Percentiles rank a stretch among this genome's conserved stretches.
phyloP scores from a whole-genome alignment of 2,113 vertebrate genomes.

The Dicaeum eximium region DNA sequence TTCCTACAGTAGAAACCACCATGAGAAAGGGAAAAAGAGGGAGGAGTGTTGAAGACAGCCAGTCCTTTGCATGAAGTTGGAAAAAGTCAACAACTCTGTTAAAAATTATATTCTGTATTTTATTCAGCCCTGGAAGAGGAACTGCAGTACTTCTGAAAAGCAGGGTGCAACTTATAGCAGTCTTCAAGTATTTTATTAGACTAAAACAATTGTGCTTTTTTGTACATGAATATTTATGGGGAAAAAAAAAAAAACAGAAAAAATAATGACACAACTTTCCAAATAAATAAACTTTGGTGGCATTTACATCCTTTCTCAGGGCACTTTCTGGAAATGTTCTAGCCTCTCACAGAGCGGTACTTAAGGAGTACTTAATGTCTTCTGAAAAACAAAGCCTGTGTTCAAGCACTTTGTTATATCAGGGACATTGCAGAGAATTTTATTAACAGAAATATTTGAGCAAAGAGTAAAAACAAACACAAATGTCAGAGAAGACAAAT shows the following conservation, averaged over 20 bases:
- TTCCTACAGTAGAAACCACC: not conserved
- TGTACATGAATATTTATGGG: not conserved
- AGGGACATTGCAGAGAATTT: not conserved
- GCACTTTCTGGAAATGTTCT: not conserved
- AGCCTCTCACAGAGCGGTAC: not conserved
- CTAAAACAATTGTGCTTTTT: not conserved
- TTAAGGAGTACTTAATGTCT: not conserved
- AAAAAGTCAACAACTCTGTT: slow-evolving; percentile 5
- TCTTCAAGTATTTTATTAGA: not conserved
- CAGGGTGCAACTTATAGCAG: not conserved
- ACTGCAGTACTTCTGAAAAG: not conserved
- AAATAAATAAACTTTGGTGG: not conserved
- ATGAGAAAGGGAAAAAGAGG: not conserved
- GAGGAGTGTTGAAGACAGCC: not conserved
- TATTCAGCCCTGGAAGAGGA: not conserved
- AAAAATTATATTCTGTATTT: not conserved
- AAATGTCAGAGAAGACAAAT: not conserved
- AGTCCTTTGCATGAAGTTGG: not conserved
- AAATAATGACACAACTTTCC: not conserved
- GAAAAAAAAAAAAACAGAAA: not conserved
- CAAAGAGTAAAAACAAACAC: not conserved
- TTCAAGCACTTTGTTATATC: not conserved
- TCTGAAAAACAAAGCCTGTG: not conserved
- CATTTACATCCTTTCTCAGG: not conserved
- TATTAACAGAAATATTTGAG: not conserved